Base-by-base conservation (phyloP, 2,113 vertebrate species). In the Peromyscus leucopus region DNA sequence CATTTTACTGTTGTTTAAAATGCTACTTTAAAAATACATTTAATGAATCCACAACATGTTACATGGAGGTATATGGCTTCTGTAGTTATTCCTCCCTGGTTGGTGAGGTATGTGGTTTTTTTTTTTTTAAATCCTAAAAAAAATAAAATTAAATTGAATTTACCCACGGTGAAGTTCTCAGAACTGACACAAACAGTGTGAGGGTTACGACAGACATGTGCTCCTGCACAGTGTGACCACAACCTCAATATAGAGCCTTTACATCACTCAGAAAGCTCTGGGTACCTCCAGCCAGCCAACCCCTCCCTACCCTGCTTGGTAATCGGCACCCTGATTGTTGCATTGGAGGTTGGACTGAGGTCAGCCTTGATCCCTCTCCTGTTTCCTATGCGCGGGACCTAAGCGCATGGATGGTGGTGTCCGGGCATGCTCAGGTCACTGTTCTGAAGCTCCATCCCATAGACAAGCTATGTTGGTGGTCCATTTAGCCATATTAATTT, bases 391-490 rank as follows among this genome's bases (percentile, higher is more conserved):
- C 0, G 3, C 13, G 61, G 61, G 55, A 3, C 55, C 46, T 5
- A 0, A 36, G 55, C 46, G 36, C 2, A 0, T 2, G 17, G 5
- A 0, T 21, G 17, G 31, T 6, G 2, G 5, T 48, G 16, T 31
- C 59, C 12, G 19, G 83, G 39, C 31, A 11, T 85, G 61, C 26
- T 65, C 84, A 21, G 17, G 1, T 9, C 21, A 11, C 51, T n/a
- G 6, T 17, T 55, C 4, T 67, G 61, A n/a, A 2, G 16, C 13
- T 76, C 36, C 48, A 5, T 11, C 69, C 75, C 39, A 13, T 0
- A 17, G 61, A 7, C 0, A 12, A 6, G 39, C 39, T 36, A 4
- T 0, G 26, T 1, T 0, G 12, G 0, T 42, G 61, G 16, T 86
- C 63, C 42, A 13, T 48, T 42, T 61, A 48, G 61, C 17, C 61